These are phyloP conservation scores for Sminthurinus signatus DNA, from an alignment of 1,140 invertebrate genomes.

Conservation along the genomic window DNA sequence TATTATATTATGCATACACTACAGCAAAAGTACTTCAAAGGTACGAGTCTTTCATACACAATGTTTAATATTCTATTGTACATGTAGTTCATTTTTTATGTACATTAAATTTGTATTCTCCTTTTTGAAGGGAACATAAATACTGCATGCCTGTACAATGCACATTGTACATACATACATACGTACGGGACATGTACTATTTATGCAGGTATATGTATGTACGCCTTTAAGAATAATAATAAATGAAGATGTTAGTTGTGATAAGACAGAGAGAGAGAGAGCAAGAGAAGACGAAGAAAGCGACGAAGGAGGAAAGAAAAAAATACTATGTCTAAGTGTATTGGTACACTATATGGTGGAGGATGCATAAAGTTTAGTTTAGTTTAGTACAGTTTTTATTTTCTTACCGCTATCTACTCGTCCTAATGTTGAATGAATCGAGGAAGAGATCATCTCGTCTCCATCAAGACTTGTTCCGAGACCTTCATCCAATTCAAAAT, in stretches of 20 bases:
- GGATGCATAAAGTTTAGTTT: neutral
- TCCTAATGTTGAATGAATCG: slow-evolving; percentile 37
- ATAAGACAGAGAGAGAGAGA: slow-evolving; percentile 5
- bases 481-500: slow-evolving; percentile 41
- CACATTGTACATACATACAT: neutral
- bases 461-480: slow-evolving; percentile 40
- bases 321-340: no score
- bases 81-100: no score
- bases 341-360: neutral
- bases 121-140: neutral
- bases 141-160: neutral
- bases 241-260: slow-evolving; percentile 20
- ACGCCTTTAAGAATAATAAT: slow-evolving; percentile 14
- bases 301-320: slow-evolving; percentile 7
- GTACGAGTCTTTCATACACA: no score
- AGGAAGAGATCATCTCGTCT: slow-evolving; percentile 36
- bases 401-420: slow-evolving; percentile 39
- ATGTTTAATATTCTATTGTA: no score
- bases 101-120: no score
- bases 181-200: no score
- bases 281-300: neutral
- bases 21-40: no score
- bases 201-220: no score
- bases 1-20: no score
- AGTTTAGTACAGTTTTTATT: no score